A percentile compares a stretch with the other conserved stretches of the same genome.
These are phyloP conservation scores for Spea multiplicata DNA, from an alignment of 2,113 vertebrate genomes.

Conservation along the genomic window DNA sequence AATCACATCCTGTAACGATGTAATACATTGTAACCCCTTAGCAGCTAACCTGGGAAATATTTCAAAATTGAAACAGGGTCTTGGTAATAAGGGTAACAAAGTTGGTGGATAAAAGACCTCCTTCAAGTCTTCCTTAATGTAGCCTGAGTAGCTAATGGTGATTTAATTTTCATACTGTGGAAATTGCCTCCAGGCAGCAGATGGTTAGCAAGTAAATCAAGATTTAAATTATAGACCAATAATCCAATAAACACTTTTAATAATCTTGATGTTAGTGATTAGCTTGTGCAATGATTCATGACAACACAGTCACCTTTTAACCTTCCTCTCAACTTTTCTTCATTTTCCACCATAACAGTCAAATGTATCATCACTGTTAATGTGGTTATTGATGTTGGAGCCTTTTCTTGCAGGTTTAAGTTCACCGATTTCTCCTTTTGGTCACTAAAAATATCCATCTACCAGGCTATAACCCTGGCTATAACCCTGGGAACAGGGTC, in stretches of 20 bases:
- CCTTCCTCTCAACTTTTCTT: slow-evolving; percentile 32
- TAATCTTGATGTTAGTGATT: slow-evolving; percentile 40
- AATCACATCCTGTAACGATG: background rate
- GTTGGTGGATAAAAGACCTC: slow-evolving; percentile 1
- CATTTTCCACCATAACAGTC: slow-evolving; percentile 4
- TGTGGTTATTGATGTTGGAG: no score
- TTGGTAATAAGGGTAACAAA: background rate
- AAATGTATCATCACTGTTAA: slow-evolving; percentile 12
- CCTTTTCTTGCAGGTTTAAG: no score
- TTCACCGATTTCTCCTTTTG: no score
- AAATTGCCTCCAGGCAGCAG: slow-evolving; percentile 52
- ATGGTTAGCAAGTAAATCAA: slow-evolving; percentile 50
- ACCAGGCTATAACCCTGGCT: no score
- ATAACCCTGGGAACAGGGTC: no score
- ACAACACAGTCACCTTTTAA: slow-evolving; percentile 35
- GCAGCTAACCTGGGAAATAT: background rate
- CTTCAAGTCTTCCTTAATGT: slow-evolving; percentile 1
- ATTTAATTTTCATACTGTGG: slow-evolving; percentile 47
- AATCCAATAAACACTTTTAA: slow-evolving; percentile 44
- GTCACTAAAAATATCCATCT: no score
- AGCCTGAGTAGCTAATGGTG: slow-evolving; percentile 14
- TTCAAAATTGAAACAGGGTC: background rate
- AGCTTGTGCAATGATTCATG: slow-evolving; percentile 28
- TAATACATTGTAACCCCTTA: slow-evolving; percentile 3
- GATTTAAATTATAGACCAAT: slow-evolving; percentile 41